These are phyloP conservation scores for Odocoileus hemionus DNA, from an alignment of 2,113 vertebrate genomes.

Conservation along the genomic window DNA sequence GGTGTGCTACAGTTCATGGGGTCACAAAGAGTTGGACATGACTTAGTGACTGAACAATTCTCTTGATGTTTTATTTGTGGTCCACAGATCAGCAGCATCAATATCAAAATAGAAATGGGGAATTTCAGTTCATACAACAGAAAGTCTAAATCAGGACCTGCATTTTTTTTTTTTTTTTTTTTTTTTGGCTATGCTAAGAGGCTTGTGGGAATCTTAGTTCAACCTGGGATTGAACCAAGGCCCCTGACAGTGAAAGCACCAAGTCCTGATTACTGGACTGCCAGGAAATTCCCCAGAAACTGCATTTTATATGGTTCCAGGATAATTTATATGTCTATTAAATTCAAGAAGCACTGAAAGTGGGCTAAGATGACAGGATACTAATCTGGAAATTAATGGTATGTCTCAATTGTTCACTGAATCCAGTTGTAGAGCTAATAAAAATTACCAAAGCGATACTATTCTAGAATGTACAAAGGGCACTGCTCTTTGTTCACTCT, in stretches of 20 bases:
- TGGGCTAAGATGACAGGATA: background rate
- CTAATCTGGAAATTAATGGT: background rate
- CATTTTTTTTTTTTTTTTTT: no score
- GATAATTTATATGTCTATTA: background rate
- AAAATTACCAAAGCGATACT: background rate
- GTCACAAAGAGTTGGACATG: background rate
- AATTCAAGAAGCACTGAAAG: background rate
- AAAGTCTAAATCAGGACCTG: background rate
- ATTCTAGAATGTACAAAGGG: background rate
- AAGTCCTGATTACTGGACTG: background rate
- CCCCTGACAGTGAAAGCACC: background rate
- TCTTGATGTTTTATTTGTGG: background rate
- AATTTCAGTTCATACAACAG: background rate
- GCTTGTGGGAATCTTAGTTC: background rate
- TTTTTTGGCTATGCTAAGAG: background rate
- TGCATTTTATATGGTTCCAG: background rate
- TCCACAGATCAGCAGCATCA: background rate
- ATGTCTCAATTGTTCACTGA: background rate
- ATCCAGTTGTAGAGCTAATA: background rate
- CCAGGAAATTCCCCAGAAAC: background rate
- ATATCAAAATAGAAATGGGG: background rate
- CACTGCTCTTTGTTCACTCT: background rate
- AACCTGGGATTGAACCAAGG: fast-evolving
- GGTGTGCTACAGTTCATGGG: background rate
- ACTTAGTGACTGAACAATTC: background rate